A percentile compares a stretch with the other conserved stretches of the same genome.
Evolutionary conservation across 2,888 invertebrate genomes (phyloP).

Genomic region (Drosophila histrio): DNA sequence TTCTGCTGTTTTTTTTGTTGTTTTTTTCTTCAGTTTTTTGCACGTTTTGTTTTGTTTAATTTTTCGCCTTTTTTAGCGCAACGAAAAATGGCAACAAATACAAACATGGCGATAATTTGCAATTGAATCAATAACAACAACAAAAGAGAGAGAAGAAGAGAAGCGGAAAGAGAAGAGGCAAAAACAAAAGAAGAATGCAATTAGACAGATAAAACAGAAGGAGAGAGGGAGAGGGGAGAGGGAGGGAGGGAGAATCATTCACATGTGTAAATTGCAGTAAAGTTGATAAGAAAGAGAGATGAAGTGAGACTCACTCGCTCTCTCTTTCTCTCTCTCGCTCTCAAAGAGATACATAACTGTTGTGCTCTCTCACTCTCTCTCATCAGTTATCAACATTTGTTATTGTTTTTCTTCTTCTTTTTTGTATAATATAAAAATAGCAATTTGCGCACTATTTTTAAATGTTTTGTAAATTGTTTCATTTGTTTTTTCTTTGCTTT

Average conservation of each 20-base stretch:
- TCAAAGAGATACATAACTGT: conserved; percentile 23
- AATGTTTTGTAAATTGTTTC: conserved; percentile 68
- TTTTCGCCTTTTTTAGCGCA: conserved; percentile 46
- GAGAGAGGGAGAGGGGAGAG: conserved; percentile 7
- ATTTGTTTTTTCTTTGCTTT: conserved; percentile 25
- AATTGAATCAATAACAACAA: conserved; percentile 63
- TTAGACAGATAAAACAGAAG: conserved; percentile 30
- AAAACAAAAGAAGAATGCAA: conserved; percentile 66
- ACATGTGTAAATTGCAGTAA: conserved; percentile 70
- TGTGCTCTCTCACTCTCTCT: too few relatives aligned
- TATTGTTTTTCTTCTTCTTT: conserved; percentile 41
- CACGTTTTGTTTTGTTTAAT: conserved; percentile 20
- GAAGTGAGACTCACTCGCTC: background rate
- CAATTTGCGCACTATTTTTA: conserved; percentile 82
- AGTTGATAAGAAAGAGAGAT: conserved; percentile 48
- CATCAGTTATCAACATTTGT: conserved; percentile 38
- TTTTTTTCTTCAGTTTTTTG: conserved; percentile 5
- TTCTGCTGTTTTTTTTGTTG: conserved; percentile 18
- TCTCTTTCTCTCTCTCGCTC: too few relatives aligned
- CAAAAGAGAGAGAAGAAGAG: conserved; percentile 10
- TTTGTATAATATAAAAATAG: conserved; percentile 65
- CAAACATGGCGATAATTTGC: conserved; percentile 74
- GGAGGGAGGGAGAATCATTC: conserved; percentile 30
- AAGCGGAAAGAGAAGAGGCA: conserved; percentile 4
- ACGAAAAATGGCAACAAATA: conserved; percentile 77